phyloP scores from a whole-genome alignment of 2,888 invertebrate species.

The Sinelater perroti region DNA sequence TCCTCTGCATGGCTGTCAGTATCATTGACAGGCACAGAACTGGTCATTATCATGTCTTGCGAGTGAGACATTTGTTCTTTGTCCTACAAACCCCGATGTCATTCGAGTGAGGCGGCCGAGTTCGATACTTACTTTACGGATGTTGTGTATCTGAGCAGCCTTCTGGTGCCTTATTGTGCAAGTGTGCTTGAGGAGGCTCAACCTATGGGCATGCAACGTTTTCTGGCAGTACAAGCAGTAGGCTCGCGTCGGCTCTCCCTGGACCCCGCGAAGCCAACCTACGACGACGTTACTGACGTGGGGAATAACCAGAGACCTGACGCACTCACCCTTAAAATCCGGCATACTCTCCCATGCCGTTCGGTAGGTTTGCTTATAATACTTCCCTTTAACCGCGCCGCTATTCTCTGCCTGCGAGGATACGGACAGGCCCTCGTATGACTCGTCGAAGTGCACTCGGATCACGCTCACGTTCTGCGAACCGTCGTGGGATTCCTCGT shows the following conservation, averaged over 20 bases:
- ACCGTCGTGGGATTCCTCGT: constrained; percentile 41
- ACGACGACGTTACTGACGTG: no score
- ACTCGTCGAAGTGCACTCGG: constrained; percentile 47
- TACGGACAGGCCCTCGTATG: constrained; percentile 46
- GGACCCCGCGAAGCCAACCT: constrained; percentile 68
- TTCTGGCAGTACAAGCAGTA: constrained; percentile 67
- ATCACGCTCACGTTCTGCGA: constrained; percentile 45
- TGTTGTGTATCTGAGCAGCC: constrained; percentile 56
- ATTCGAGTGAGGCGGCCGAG: not conserved
- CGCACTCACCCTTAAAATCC: constrained; percentile 70
- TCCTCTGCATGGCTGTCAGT: constrained; percentile 38
- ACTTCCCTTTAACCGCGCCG: constrained; percentile 52
- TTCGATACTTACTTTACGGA: constrained; percentile 47
- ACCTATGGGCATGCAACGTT: constrained; percentile 67
- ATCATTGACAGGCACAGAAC: constrained; percentile 10
- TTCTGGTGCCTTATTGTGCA: constrained; percentile 68
- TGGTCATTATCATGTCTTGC: constrained; percentile 1
- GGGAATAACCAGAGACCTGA: no score
- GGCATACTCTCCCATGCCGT: constrained; percentile 68
- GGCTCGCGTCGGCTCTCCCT: constrained; percentile 65
- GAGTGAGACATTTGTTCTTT: constrained; percentile 21
- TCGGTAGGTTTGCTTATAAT: constrained; percentile 67
- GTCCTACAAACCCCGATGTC: constrained; percentile 21
- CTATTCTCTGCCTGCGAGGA: constrained; percentile 38
- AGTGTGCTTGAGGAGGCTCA: constrained; percentile 68